Evolutionary conservation across 1,140 invertebrate genomes (phyloP), one percentile per base, ranked within the genome.

Genomic region (Sipha flava): DNA sequence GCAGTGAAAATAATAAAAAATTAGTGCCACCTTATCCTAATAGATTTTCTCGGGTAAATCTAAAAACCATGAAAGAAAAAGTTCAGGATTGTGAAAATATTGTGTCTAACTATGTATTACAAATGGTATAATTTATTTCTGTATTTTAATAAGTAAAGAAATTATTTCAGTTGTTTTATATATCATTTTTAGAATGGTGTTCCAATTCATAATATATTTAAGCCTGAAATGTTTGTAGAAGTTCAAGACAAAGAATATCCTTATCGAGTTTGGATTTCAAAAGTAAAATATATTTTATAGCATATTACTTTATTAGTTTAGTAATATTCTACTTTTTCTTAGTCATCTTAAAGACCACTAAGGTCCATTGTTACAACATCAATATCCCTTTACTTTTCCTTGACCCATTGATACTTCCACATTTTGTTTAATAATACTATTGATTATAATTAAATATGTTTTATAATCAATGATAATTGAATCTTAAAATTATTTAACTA

Each of bases 191-290:
- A 77, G 73, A 29, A 4, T 40, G 73, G 73, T 57, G 52, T 37
- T 23, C 31, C 73, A 43, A 77, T 77, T 77, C 43, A 40, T 43
- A 77, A 77, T 59, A 57, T 77, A 57, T 59, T 77, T 57, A 77
- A 77, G 26, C 23, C 34, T 21, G 73, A 0, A 18, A 77, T 77
- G 73, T 59, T 12, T 14, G 52, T 77, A n/a, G 73, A 77, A 77
- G 34, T 77, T 77, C 73, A 59, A 59, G 73, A 77, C 40, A 77
- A 40, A 77, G 73, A 77, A 52, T 77, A 43, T n/a, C 73, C 73
- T 23, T 77, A 77, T 57, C 29, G 52, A 59, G 73, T 77, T 59
- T 77, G 73, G 73, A n/a, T 77, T 59, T 59, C 73, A 18, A 77
- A 77, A 57, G 73, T 77, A 77, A 29, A 16, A 77, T 77, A n/a